Evolutionary conservation across 1,140 invertebrate genomes (phyloP).

Genomic region (Anagrus nilaparvatae): DNA sequence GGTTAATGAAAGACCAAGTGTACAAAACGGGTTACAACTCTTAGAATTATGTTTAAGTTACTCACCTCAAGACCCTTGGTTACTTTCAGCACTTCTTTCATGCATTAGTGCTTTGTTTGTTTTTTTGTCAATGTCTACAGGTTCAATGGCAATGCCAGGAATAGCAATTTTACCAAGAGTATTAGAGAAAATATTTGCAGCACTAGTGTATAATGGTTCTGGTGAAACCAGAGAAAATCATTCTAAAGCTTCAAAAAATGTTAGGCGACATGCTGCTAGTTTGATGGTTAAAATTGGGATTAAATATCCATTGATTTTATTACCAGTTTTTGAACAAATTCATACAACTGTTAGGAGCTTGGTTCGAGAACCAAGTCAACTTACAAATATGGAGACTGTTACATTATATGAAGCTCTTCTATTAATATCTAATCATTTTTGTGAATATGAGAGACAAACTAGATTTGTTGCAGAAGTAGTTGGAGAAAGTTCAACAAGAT

Average conservation of each 20-base stretch:
- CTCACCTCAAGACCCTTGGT: conserved; percentile 62
- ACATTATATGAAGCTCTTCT: conserved; percentile 67
- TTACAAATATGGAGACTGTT: conserved; percentile 77
- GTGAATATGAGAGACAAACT: conserved; percentile 77
- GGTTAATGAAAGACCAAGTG: conserved; percentile 53
- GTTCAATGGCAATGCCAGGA: conserved; percentile 61
- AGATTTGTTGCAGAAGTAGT: conserved; percentile 69
- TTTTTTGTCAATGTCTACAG: conserved; percentile 76
- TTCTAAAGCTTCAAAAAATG: conserved; percentile 68
- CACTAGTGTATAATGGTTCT: conserved; percentile 60
- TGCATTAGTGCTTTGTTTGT: conserved; percentile 85
- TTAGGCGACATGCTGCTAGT: conserved; percentile 78
- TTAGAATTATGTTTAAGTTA: conserved; percentile 66
- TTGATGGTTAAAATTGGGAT: conserved; percentile 81
- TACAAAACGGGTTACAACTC: conserved; percentile 57
- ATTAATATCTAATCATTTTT: conserved; percentile 79
- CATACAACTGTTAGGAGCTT: conserved; percentile 49
- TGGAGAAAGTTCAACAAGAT: conserved; percentile 49
- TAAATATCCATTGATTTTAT: conserved; percentile 69
- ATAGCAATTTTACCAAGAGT: conserved; percentile 65
- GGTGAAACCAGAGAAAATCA: conserved; percentile 47
- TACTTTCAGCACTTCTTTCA: conserved; percentile 72
- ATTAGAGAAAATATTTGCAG: conserved; percentile 77
- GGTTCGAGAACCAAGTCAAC: conserved; percentile 43
- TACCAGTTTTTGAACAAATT: conserved; percentile 81